phyloP scores from a whole-genome alignment of 2,113 vertebrate species.

The Salvelinus fontinalis region DNA sequence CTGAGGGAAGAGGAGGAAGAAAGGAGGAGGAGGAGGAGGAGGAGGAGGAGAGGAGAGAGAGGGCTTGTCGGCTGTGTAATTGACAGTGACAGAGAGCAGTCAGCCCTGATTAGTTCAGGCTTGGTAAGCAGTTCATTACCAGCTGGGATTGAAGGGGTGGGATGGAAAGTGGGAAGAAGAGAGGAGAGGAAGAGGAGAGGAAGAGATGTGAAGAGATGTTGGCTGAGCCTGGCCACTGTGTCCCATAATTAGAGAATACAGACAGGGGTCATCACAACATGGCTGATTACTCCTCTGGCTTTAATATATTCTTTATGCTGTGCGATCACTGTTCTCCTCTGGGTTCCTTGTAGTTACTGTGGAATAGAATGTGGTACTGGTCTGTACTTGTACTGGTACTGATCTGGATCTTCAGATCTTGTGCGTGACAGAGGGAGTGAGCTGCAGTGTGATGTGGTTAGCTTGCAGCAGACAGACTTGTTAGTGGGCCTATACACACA shows the following conservation, averaged over 20 bases:
- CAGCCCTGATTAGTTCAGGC: constrained; percentile 78
- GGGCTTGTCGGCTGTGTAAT: constrained; percentile 65
- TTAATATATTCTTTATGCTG: not conserved
- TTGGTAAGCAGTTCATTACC: constrained; percentile 78
- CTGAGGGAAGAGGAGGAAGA: constrained; percentile 14
- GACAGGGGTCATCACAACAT: not conserved
- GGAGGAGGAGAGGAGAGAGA: constrained; percentile 10
- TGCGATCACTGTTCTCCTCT: not conserved
- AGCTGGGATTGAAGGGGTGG: constrained; percentile 42
- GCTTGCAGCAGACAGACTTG: no score
- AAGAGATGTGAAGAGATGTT: not conserved
- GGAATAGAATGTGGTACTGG: no score
- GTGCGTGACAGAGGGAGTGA: no score
- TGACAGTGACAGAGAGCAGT: constrained; percentile 79
- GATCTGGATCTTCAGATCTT: no score
- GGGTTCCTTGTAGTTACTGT: no score
- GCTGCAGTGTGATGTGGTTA: no score
- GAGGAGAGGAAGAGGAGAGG: not conserved
- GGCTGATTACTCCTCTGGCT: not conserved
- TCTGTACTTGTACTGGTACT: no score
- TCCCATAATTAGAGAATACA: not conserved
- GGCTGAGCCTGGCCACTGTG: not conserved
- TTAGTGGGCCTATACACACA: no score
- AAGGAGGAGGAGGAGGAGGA: no score
- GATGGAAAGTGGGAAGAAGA: not conserved